Evolutionary conservation across 2,888 invertebrate species (phyloP).

Genomic region (Volucella zonaria): DNA sequence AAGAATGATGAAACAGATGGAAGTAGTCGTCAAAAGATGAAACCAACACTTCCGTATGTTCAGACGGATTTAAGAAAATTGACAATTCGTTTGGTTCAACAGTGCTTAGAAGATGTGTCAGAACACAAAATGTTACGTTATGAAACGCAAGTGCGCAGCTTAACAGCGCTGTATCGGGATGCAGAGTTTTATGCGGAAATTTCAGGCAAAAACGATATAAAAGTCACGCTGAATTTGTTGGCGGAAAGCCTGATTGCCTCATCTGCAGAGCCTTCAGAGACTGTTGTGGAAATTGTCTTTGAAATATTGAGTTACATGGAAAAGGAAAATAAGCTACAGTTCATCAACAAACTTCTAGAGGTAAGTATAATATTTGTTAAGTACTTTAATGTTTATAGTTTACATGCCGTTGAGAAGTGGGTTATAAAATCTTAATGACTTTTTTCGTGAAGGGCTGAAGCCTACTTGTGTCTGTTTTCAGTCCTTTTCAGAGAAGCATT

Average conservation of each 20-base stretch:
- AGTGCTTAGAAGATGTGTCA: slow-evolving; percentile 85
- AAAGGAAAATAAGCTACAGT: slow-evolving; percentile 83
- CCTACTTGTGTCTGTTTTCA: background rate
- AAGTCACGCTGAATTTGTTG: slow-evolving; percentile 77
- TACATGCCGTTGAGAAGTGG: no score
- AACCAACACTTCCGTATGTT: slow-evolving; percentile 47
- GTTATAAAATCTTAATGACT: no score
- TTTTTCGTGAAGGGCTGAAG: no score
- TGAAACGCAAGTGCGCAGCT: slow-evolving; percentile 83
- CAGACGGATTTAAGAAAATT: slow-evolving; percentile 78
- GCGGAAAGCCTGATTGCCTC: slow-evolving; percentile 76
- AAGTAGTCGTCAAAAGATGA: slow-evolving; percentile 49
- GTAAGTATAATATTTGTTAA: slow-evolving; percentile 80
- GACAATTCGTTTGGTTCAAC: slow-evolving; percentile 78
- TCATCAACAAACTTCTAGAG: slow-evolving; percentile 85
- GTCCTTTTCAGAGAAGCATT: background rate
- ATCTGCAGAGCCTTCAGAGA: slow-evolving; percentile 83
- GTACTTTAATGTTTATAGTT: no score
- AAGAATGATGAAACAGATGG: slow-evolving; percentile 75
- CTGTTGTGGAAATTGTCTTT: slow-evolving; percentile 86
- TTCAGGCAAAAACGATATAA: slow-evolving; percentile 78
- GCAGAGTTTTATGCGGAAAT: slow-evolving; percentile 83
- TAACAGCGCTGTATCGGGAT: slow-evolving; percentile 85
- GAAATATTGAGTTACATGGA: slow-evolving; percentile 84
- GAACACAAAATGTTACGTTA: slow-evolving; percentile 83